Percentiles rank a stretch among this genome's conserved stretches.
phyloP scores from a whole-genome alignment of 2,888 invertebrate species.

The Agrotis exclamationis region DNA sequence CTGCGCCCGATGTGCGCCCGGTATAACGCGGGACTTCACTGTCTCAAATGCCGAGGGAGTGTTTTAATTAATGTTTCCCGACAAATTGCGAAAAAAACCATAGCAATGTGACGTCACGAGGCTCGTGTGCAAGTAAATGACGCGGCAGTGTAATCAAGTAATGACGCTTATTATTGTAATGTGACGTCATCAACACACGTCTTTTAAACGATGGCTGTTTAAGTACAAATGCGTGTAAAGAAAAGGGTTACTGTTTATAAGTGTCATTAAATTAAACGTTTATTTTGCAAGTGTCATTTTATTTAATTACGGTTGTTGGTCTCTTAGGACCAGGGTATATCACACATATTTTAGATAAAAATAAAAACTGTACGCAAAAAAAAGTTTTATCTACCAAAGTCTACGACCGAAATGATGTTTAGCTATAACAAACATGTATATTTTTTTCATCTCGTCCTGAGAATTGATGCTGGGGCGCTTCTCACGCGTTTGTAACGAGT shows the following conservation, averaged over 20 bases:
- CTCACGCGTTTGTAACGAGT: slow-evolving; percentile 77
- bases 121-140: slow-evolving; percentile 63
- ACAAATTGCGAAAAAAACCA: slow-evolving; percentile 85
- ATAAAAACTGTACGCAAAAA: slow-evolving; percentile 32
- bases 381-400: slow-evolving; percentile 46
- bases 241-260: slow-evolving; percentile 64
- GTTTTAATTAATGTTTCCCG: slow-evolving; percentile 85
- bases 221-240: slow-evolving; percentile 85
- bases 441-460: slow-evolving; percentile 70
- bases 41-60: slow-evolving; percentile 82
- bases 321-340: slow-evolving; percentile 13
- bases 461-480: slow-evolving; percentile 76
- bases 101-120: slow-evolving; percentile 78
- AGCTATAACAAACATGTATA: slow-evolving; percentile 58
- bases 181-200: slow-evolving; percentile 75
- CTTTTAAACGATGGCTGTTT: slow-evolving; percentile 80
- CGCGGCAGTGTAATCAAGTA: slow-evolving; percentile 69
- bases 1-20: slow-evolving; percentile 48
- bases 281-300: slow-evolving; percentile 33
- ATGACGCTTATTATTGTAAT: slow-evolving; percentile 83
- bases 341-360: slow-evolving; percentile 13
- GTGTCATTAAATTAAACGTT: slow-evolving; percentile 53
- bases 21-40: slow-evolving; percentile 71
- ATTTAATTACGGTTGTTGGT: slow-evolving; percentile 45
- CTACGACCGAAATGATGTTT: slow-evolving; percentile 52